Conservation (phyloP, 2,888 invertebrate genomes). For the Sesamia inferens region DNA sequence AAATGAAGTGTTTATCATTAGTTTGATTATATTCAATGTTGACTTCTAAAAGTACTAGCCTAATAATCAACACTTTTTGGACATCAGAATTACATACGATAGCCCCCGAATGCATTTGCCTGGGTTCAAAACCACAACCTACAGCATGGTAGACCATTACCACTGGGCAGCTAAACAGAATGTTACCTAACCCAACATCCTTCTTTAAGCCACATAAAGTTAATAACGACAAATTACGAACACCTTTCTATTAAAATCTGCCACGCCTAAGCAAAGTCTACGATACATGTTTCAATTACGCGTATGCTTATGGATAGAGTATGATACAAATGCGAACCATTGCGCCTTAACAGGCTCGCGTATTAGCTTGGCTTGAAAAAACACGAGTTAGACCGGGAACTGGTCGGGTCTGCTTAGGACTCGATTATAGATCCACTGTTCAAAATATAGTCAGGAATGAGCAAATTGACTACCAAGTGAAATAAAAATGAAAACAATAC, state of each 20-base stretch:
- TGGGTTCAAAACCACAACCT: background rate
- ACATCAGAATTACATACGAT: background rate
- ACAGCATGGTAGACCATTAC: no score
- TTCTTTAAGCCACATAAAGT: conserved; percentile 40
- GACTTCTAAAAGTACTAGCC: background rate
- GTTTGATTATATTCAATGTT: background rate
- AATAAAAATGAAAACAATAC: no score
- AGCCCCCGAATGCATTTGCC: background rate
- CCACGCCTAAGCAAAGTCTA: conserved; percentile 64
- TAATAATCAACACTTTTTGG: background rate
- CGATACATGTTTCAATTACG: conserved; percentile 84
- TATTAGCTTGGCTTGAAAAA: conserved; percentile 82
- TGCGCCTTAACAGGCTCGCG: conserved; percentile 77
- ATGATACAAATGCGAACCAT: conserved; percentile 81
- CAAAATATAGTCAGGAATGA: background rate
- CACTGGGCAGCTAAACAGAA: background rate
- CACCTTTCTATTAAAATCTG: conserved; percentile 67
- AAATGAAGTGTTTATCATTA: background rate
- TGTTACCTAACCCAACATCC: conserved; percentile 36
- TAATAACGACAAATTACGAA: conserved; percentile 65
- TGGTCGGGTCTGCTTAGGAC: conserved; percentile 36
- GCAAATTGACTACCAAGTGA: background rate
- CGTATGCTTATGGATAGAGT: conserved; percentile 76
- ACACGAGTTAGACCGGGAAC: conserved; percentile 48
- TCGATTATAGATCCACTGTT: conserved; percentile 1